phyloP scores from a whole-genome alignment of 2,113 vertebrate genomes.

The Chionodraco myersi region DNA sequence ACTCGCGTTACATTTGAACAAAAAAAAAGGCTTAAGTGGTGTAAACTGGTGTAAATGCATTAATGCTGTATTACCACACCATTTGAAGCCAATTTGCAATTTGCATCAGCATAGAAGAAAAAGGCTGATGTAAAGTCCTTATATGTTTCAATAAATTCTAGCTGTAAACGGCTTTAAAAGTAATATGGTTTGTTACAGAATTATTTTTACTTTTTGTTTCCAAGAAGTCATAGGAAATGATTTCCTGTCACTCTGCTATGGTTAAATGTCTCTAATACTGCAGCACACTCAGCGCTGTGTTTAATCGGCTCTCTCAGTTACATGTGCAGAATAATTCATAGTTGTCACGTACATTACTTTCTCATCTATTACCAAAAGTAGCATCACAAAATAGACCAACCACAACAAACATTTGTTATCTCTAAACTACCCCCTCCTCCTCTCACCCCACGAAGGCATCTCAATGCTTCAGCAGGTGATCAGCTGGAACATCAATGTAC shows the following conservation, averaged over 20 bases:
- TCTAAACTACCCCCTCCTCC: not conserved
- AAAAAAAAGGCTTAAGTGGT: not conserved
- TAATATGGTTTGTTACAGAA: not conserved
- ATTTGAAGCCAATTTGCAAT: not conserved
- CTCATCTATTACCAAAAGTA: not conserved
- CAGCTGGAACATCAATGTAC: constrained; percentile 28
- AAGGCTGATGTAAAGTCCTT: not conserved
- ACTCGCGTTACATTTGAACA: not conserved
- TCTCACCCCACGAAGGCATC: not conserved
- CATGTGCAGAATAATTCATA: not conserved
- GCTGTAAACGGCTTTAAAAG: not conserved
- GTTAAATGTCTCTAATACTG: not conserved
- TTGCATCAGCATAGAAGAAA: not conserved
- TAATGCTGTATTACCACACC: not conserved
- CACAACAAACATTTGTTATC: not conserved
- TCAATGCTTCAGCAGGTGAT: constrained; percentile 23
- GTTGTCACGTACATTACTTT: not conserved
- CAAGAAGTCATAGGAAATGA: not conserved
- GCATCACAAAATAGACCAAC: not conserved
- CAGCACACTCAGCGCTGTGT: not conserved
- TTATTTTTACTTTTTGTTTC: not conserved
- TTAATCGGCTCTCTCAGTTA: not conserved
- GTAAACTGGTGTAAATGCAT: not conserved
- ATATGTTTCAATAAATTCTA: not conserved
- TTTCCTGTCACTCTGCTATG: not conserved